Evolutionary conservation across 2,113 vertebrate species (phyloP), one percentile per base, ranked within the genome.

Genomic region (Chelonoidis abingdonii): DNA sequence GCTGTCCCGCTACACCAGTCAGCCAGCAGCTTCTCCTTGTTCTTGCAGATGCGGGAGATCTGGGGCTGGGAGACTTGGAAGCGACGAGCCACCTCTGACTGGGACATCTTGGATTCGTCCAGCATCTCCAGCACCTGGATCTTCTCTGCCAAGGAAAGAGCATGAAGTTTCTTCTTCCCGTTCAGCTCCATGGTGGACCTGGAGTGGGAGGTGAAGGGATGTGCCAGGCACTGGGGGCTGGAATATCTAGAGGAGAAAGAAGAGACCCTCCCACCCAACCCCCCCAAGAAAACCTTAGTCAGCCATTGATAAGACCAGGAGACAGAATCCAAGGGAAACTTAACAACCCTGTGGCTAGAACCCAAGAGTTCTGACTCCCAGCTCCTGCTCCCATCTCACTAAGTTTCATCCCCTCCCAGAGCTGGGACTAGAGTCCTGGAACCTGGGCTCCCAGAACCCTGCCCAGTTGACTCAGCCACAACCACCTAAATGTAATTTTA

Each of bases 11-110:
- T 98, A 75, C 97, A 95, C 97, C 97, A 98, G 89, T 98, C 97
- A 1, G 97, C 97, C 92, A 98, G 87, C 49, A 98, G 89, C 89
- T 97, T 97, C 79, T 97, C 97, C 85, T 97, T 97, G 35, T 97
- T 98, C 90, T 98, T 98, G 92, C 97, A 97, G 92, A 98, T 97
- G 29, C 97, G 96, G 1, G 97, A 98, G 96, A 97, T 97, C 88
- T 97, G 97, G 1, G 97, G 97, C 97, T 98, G 97, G 8, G 97
- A 97, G 53, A 97, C 97, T 79, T 88, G 97, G 90, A 98, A 97
- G 44, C 97, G 96, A 83, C 97, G 94, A 29, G 97, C 97, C 84
- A 98, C 95, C 91, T 98, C 97, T 2, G 97, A 97, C 91, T 98
- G 97, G 80, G 97, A 98, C 96, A 98, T 96, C 85, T 97, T 97